Conservation (phyloP, 2,888 invertebrate genomes). For the Drosophila flavopinicola region DNA sequence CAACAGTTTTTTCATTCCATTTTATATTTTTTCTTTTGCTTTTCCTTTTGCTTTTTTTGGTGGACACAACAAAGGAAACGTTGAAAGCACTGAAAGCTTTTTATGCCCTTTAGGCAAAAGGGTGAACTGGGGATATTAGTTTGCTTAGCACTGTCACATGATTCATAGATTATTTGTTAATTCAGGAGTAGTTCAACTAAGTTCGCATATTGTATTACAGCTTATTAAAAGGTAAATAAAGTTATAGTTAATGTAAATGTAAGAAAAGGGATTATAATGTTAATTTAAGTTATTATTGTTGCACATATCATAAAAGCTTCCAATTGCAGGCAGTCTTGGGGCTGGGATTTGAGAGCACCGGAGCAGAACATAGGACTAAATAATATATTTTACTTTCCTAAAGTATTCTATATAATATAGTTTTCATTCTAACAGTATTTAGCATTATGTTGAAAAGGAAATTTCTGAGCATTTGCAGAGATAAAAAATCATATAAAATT, state of each 20-base stretch:
- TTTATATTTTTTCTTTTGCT: constrained; percentile 39
- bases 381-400: background rate
- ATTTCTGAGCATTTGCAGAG: too few relatives aligned
- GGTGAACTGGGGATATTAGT: constrained; percentile 50
- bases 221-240: too few relatives aligned
- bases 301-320: too few relatives aligned
- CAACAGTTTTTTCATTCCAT: constrained; percentile 64
- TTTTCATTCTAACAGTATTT: background rate
- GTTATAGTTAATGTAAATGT: too few relatives aligned
- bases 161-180: background rate
- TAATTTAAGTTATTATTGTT: too few relatives aligned
- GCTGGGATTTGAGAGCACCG: too few relatives aligned
- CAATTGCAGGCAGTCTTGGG: background rate
- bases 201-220: too few relatives aligned
- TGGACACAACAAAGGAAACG: constrained; percentile 70
- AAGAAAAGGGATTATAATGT: too few relatives aligned
- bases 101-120: constrained; percentile 55
- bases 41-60: constrained; percentile 56
- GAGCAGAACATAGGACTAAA: too few relatives aligned
- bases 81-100: constrained; percentile 75
- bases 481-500: background rate
- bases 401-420: background rate
- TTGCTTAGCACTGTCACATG: constrained; percentile 2
- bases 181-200: too few relatives aligned
- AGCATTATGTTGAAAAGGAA: background rate